Conservation (phyloP, 2,888 invertebrate genomes). For the Scaptomyza parva region DNA sequence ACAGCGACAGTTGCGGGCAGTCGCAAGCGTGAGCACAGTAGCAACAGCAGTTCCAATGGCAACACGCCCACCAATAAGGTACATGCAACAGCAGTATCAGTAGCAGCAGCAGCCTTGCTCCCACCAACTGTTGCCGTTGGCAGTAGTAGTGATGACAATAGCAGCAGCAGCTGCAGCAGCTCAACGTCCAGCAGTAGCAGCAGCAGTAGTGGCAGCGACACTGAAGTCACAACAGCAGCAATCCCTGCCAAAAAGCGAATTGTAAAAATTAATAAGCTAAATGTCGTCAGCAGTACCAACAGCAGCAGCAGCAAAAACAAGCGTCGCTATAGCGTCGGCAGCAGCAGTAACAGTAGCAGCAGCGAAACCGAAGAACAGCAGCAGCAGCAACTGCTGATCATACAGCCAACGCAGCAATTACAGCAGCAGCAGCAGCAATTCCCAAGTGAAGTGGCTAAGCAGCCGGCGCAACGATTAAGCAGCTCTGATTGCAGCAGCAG, state of each 20-base stretch:
- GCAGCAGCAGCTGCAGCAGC: constrained; percentile 54
- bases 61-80: constrained; percentile 75
- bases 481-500: constrained; percentile 48
- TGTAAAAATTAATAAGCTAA: constrained; percentile 48
- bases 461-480: constrained; percentile 36
- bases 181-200: constrained; percentile 33
- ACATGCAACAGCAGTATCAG: constrained; percentile 69
- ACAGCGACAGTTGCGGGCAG: constrained; percentile 39
- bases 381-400: constrained; percentile 33
- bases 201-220: constrained; percentile 30
- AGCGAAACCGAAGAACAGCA: constrained; percentile 38
- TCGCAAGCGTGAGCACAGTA: constrained; percentile 83
- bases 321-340: constrained; percentile 37
- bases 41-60: constrained; percentile 64
- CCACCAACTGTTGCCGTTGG: constrained; percentile 42
- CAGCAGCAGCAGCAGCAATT: constrained; percentile 26
- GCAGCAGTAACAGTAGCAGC: constrained; percentile 50
- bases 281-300: constrained; percentile 60
- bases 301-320: constrained; percentile 50
- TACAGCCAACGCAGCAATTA: constrained; percentile 38
- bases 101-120: background rate
- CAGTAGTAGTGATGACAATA: constrained; percentile 62
- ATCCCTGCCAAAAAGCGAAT: constrained; percentile 53
- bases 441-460: constrained; percentile 11
- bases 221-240: constrained; percentile 23